A percentile compares a stretch with the other conserved stretches of the same genome.
Conservation (phyloP, 2,113 vertebrate species). For the Oplegnathus fasciatus region DNA sequence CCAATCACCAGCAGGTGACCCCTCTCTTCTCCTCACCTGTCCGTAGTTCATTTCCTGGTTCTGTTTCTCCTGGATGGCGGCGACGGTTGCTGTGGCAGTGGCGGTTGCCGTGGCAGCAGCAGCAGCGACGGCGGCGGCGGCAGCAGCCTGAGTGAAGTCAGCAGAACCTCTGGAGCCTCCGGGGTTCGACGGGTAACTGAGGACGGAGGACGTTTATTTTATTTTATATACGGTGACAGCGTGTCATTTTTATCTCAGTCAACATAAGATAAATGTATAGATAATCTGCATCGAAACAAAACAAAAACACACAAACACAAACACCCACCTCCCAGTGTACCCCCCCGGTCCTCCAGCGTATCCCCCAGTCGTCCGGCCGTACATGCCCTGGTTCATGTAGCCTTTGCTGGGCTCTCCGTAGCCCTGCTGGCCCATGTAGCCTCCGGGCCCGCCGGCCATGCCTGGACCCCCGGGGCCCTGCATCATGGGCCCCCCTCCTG, state of each 20-base stretch:
- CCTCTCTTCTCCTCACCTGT: constrained; percentile 80
- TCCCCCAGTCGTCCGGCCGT: constrained; percentile 85
- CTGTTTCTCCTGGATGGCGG: constrained; percentile 94
- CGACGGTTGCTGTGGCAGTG: constrained; percentile 91
- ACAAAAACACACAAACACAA: not conserved
- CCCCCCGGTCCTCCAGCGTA: constrained; percentile 81
- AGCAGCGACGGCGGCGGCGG: constrained; percentile 89
- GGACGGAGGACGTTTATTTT: no score
- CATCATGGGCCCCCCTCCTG: constrained; percentile 88
- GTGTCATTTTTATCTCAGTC: no score
- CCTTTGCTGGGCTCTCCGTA: constrained; percentile 89
- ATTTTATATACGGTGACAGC: no score
- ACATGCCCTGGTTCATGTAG: constrained; percentile 89
- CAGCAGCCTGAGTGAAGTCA: constrained; percentile 91
- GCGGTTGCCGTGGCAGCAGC: constrained; percentile 92
- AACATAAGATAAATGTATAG: no score
- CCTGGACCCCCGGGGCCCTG: constrained; percentile 85
- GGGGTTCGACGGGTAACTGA: constrained; percentile 85
- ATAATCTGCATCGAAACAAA: no score
- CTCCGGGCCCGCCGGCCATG: constrained; percentile 84
- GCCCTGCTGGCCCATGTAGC: constrained; percentile 90
- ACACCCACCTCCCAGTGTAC: constrained; percentile 86
- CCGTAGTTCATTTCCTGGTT: constrained; percentile 93
- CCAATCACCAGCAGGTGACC: not conserved
- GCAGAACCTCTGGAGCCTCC: constrained; percentile 85